These are phyloP conservation scores for Etheostoma spectabile DNA, from an alignment of 2,113 vertebrate genomes.

Conservation along the genomic window DNA sequence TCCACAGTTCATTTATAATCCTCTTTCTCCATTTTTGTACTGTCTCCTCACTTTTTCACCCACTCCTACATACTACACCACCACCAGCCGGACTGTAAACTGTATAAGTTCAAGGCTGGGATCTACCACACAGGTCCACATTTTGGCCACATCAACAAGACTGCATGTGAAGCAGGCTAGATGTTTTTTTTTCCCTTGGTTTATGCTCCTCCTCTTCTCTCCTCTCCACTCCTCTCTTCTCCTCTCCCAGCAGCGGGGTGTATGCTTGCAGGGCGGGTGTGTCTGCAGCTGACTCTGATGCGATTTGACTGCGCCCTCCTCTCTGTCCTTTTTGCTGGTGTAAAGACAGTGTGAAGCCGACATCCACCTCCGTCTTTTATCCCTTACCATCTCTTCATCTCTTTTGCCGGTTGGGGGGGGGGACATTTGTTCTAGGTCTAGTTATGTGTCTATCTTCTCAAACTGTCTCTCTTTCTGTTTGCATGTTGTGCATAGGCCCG, in stretches of 20 bases:
- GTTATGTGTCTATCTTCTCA: slow-evolving; percentile 15
- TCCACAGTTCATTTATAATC: slow-evolving; percentile 76
- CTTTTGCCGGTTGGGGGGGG: neutral
- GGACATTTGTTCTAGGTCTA: neutral
- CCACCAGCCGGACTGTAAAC: slow-evolving; percentile 36
- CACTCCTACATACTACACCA: slow-evolving; percentile 19
- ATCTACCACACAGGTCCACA: slow-evolving; percentile 34
- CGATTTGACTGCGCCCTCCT: slow-evolving; percentile 71
- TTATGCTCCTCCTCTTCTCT: slow-evolving; percentile 20
- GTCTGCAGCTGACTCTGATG: slow-evolving; percentile 73
- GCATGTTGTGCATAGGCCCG: neutral
- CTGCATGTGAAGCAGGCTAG: slow-evolving; percentile 27
- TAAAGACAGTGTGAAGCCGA: slow-evolving; percentile 67
- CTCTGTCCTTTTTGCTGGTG: slow-evolving; percentile 71
- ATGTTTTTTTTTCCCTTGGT: slow-evolving; percentile 20
- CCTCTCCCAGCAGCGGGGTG: slow-evolving; percentile 46
- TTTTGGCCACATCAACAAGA: slow-evolving; percentile 36
- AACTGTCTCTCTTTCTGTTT: slow-evolving; percentile 22
- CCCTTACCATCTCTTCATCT: slow-evolving; percentile 36
- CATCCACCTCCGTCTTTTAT: slow-evolving; percentile 47
- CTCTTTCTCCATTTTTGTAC: slow-evolving; percentile 52
- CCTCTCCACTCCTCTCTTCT: slow-evolving; percentile 23
- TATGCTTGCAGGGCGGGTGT: slow-evolving; percentile 46
- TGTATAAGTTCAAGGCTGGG: slow-evolving; percentile 21
- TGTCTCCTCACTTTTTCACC: slow-evolving; percentile 26